Percentiles rank a stretch among this genome's conserved stretches.
These are phyloP conservation scores for Chlorospingus semifuscus DNA, from an alignment of 2,797 vertebrate genomes.

Conservation along the genomic window DNA sequence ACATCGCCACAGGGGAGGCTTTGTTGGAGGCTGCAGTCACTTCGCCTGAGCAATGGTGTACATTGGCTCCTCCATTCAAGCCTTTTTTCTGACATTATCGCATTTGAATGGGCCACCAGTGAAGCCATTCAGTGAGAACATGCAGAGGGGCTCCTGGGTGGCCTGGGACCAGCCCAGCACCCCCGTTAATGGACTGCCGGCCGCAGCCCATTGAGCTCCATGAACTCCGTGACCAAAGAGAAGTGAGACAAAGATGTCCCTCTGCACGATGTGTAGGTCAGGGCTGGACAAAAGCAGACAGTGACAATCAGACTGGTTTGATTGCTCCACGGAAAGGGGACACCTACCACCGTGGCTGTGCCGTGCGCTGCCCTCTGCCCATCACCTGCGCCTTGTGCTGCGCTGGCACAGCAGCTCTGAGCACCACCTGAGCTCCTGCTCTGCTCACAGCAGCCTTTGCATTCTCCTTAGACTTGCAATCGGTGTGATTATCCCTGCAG, in stretches of 20 bases:
- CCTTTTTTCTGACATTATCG: conserved; percentile 73
- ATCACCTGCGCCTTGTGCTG: not conserved
- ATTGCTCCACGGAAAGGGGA: conserved; percentile 54
- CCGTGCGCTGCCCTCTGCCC: not conserved
- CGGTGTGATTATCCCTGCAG: accelerated
- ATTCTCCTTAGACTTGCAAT: not conserved
- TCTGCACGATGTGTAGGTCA: conserved; percentile 70
- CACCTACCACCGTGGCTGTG: not conserved
- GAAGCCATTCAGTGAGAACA: conserved; percentile 87
- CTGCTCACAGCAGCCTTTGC: not conserved
- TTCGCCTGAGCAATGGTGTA: conserved; percentile 79
- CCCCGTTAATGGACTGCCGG: conserved; percentile 79
- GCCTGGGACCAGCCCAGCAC: conserved; percentile 77
- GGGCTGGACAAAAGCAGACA: conserved; percentile 72
- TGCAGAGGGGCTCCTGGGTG: conserved; percentile 89
- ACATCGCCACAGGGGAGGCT: conserved; percentile 73
- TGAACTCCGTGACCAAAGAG: conserved; percentile 83
- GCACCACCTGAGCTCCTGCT: not conserved
- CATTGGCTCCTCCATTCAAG: conserved; percentile 72
- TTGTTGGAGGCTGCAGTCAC: conserved; percentile 76
- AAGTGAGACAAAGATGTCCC: conserved; percentile 82
- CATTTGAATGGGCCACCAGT: conserved; percentile 97
- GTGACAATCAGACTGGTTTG: conserved; percentile 65
- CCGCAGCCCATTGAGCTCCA: conserved; percentile 78
- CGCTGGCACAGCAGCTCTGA: accelerated